These are phyloP conservation scores for Habropoda laboriosa DNA, from an alignment of 1,140 invertebrate species.

Conservation along the genomic window DNA sequence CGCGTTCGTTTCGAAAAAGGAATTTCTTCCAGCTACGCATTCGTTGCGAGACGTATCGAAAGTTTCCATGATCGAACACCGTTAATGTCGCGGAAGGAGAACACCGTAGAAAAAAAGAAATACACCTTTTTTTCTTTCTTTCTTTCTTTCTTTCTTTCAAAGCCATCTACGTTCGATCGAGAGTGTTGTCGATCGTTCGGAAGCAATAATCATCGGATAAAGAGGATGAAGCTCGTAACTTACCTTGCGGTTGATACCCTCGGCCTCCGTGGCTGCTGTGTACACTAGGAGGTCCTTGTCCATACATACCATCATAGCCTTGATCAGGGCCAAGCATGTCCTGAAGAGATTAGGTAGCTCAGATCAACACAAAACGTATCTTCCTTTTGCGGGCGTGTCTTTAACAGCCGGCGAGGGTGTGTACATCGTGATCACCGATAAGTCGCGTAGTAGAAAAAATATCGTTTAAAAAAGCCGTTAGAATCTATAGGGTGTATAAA, in stretches of 20 bases:
- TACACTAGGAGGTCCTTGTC: conserved; percentile 91
- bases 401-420: conserved; percentile 44
- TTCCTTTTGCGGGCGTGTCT: conserved; percentile 58
- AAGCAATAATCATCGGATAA: conserved; percentile 54
- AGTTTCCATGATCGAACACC: conserved; percentile 11
- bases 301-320: conserved; percentile 95
- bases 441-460: conserved; percentile 31
- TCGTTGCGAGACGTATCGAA: not conserved
- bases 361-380: conserved; percentile 82
- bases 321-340: conserved; percentile 96
- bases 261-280: conserved; percentile 89
- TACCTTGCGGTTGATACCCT: conserved; percentile 92
- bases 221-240: conserved; percentile 71
- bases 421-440: conserved; percentile 42
- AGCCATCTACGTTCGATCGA: conserved; percentile 33
- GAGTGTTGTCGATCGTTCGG: conserved; percentile 31
- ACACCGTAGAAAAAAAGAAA: not conserved
- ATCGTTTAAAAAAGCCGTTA: conserved; percentile 13
- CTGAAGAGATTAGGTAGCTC: conserved; percentile 86
- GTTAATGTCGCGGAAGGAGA: conserved; percentile 13
- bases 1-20: not conserved
- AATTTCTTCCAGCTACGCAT: too few relatives aligned
- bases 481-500: not conserved
- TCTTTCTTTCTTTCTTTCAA: conserved; percentile 10
- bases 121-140: too few relatives aligned